Evolutionary conservation across 2,888 invertebrate genomes (phyloP).

Genomic region (Ctenicera cuprea): DNA sequence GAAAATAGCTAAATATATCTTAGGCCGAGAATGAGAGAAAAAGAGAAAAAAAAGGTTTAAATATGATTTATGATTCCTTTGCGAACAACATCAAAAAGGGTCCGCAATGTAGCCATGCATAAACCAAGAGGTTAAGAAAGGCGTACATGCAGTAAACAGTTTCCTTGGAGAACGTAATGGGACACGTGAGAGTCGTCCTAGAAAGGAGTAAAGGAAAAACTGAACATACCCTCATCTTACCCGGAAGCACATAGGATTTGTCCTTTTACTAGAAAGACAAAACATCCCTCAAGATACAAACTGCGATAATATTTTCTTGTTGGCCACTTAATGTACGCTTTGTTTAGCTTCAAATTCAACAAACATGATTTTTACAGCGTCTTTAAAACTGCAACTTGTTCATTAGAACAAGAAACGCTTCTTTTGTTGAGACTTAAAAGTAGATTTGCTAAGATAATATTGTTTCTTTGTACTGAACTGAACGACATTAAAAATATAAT

Average conservation of each 20-base stretch:
- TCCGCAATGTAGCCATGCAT: slow-evolving; percentile 16
- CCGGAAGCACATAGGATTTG: slow-evolving; percentile 26
- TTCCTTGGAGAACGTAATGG: slow-evolving; percentile 29
- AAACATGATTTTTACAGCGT: background rate
- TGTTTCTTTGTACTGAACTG: too few species aligned
- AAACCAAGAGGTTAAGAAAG: slow-evolving; percentile 26
- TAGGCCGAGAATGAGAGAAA: background rate
- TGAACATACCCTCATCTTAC: slow-evolving; percentile 24
- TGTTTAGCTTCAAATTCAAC: slow-evolving; percentile 8
- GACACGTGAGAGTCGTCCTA: slow-evolving; percentile 31
- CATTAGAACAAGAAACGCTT: too few species aligned
- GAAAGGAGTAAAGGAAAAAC: slow-evolving; percentile 24
- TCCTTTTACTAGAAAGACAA: slow-evolving; percentile 23
- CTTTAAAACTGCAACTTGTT: background rate
- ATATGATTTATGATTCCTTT: slow-evolving; percentile 20
- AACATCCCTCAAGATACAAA: slow-evolving; percentile 10
- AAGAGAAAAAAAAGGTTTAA: background rate
- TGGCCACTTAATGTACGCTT: background rate
- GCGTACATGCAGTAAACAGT: slow-evolving; percentile 31
- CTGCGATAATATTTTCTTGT: slow-evolving; percentile 21
- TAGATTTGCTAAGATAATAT: too few species aligned
- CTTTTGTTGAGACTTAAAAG: too few species aligned
- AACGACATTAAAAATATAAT: too few species aligned
- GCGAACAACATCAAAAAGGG: background rate
- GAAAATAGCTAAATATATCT: background rate